phyloP scores from a whole-genome alignment of 2,113 vertebrate genomes.

The Osmerus eperlanus region DNA sequence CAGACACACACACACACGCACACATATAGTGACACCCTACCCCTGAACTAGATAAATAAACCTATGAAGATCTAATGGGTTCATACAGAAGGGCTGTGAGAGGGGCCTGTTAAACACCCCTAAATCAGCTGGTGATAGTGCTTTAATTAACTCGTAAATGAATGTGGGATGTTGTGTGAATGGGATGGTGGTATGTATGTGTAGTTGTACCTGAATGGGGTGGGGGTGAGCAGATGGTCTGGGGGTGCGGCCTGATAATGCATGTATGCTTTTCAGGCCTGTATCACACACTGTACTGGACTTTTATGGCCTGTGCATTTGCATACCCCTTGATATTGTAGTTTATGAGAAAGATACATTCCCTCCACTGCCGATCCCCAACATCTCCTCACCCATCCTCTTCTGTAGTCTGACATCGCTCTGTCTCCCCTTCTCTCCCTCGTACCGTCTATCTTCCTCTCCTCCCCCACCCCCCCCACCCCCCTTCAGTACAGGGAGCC shows the following conservation, averaged over 20 bases:
- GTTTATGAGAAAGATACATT: no score
- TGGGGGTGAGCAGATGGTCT: conserved; percentile 48
- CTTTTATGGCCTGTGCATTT: conserved; percentile 63
- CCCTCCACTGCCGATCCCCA: no score
- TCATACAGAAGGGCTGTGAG: conserved; percentile 28
- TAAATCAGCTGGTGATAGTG: conserved; percentile 57
- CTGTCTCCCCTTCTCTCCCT: no score
- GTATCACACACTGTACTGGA: conserved; percentile 42
- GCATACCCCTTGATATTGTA: conserved; percentile 42
- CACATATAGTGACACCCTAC: background rate
- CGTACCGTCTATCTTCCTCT: no score
- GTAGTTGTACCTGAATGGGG: conserved; percentile 48
- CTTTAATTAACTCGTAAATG: conserved; percentile 70
- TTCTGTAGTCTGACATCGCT: no score
- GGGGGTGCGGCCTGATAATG: background rate
- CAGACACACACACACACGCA: background rate
- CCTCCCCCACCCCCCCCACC: no score
- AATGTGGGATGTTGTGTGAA: conserved; percentile 59
- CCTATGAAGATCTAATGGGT: conserved; percentile 43
- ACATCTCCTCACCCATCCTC: no score
- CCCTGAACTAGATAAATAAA: conserved; percentile 37
- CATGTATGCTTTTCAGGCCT: no score
- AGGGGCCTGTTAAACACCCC: conserved; percentile 47
- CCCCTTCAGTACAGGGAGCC: no score
- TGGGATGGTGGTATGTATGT: conserved; percentile 59